A percentile compares a stretch with the other conserved stretches of the same genome.
Conservation (phyloP, 2,113 vertebrate genomes). For the Daphoenositta chrysoptera region DNA sequence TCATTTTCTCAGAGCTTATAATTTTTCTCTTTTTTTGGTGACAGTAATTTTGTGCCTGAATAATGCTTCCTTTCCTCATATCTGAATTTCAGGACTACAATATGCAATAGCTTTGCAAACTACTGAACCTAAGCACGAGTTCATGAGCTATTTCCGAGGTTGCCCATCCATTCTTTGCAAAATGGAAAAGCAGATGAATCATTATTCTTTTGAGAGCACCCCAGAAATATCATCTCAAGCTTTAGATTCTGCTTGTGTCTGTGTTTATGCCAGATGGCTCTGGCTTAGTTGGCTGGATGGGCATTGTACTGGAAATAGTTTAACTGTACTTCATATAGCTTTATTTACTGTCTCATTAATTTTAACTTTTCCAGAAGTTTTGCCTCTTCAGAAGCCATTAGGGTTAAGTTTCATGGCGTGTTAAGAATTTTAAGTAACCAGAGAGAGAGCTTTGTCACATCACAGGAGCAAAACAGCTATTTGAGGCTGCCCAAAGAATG, state of each 20-base stretch:
- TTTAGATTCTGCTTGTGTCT: slow-evolving; percentile 7
- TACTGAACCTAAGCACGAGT: background rate
- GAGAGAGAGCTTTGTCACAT: background rate
- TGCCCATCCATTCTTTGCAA: background rate
- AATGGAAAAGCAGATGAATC: background rate
- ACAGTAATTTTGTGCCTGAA: background rate
- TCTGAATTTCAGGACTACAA: background rate
- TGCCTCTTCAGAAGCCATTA: slow-evolving; percentile 43
- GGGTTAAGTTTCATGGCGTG: slow-evolving; percentile 22
- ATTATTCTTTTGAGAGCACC: background rate
- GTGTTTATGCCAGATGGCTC: slow-evolving; percentile 56
- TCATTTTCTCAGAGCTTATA: background rate
- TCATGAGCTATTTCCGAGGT: background rate
- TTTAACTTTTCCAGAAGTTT: slow-evolving; percentile 65
- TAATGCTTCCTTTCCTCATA: background rate
- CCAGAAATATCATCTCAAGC: background rate
- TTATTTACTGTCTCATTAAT: slow-evolving; percentile 69
- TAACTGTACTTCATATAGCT: slow-evolving; percentile 20
- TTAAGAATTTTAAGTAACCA: slow-evolving; percentile 30
- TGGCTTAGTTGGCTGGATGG: slow-evolving; percentile 20
- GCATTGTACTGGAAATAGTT: slow-evolving; percentile 46
- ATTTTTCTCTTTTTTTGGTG: background rate
- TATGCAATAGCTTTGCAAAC: background rate
- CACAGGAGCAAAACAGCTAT: background rate
- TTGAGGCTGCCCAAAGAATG: background rate